A percentile compares a stretch with the other conserved stretches of the same genome.
phyloP scores from a whole-genome alignment of 2,113 vertebrate genomes.

The Laticauda colubrina region DNA sequence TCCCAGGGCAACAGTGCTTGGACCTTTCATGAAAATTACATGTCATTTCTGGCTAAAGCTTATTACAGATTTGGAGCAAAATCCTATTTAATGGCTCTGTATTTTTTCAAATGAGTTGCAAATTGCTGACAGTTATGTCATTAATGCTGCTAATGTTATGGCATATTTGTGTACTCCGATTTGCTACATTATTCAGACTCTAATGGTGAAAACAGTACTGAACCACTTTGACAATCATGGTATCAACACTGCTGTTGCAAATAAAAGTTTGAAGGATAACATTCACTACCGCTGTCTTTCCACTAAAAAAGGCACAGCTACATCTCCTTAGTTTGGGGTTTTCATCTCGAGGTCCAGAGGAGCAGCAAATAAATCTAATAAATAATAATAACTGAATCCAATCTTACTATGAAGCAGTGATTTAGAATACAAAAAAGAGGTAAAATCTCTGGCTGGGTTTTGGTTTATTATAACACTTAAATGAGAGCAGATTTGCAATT shows the following conservation, averaged over 20 bases:
- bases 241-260: not conserved
- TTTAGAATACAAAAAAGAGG: constrained; percentile 51
- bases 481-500: constrained; percentile 47
- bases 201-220: not conserved
- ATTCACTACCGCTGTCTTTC: not conserved
- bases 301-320: not conserved
- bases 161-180: constrained; percentile 14
- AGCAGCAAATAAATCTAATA: too few relatives aligned
- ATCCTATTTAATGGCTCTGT: not conserved
- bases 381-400: constrained; percentile 29
- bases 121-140: constrained; percentile 20
- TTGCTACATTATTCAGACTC: not conserved
- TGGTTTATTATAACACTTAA: constrained; percentile 42
- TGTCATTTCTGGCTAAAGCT: not conserved
- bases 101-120: constrained; percentile 26
- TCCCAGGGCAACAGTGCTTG: not conserved
- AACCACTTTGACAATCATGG: not conserved
- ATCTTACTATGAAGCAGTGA: constrained; percentile 40
- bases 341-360: not conserved
- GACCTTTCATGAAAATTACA: not conserved
- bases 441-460: constrained; percentile 54
- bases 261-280: not conserved
- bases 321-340: not conserved
- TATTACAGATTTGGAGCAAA: not conserved
- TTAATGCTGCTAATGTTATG: constrained; percentile 3